Base-by-base conservation (phyloP, 53 echinoderm and acorn worm species). In the Crossaster papposus region DNA sequence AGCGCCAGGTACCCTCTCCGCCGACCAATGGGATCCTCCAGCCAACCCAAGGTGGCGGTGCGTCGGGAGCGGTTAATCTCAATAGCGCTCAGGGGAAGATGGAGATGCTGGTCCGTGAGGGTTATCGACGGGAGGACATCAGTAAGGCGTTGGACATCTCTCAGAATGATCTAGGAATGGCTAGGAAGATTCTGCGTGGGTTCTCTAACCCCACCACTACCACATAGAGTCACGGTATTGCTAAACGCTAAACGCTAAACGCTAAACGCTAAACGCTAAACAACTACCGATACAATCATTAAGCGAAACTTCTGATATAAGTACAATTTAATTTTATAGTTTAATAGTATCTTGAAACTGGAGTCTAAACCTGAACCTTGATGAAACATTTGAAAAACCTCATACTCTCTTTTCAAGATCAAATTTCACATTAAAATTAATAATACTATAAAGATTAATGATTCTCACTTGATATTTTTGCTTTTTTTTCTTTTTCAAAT, bases 61-160 rank as follows among this genome's bases (percentile, higher is more conserved):
- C 90, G 55, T 81, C 90, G n/a, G n/a, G n/a, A 51, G 32, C 70
- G 83, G 51, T 14, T 44, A 31, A 78, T 33, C 84, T 52, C 53
- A 87, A 52, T 79, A 91, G 89, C 52, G 78, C 79, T 65, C 86
- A 90, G 55, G 89, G 94, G 52, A 89, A 88, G 54, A 79, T 96
- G 14, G 80, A 89, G 18, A 79, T 81, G 26, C 85, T 98, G 86
- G 92, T 90, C 11, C 88, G 77, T 24, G 99, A 98, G 88, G 99
- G 99, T 24, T 98, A 89, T 76, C 78, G 89, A 12, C 81, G 81
- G 71, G 95, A 95, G 37, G 95, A 93, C 65, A 92, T 96, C 72
- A 38, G 92, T 37, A 93, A 94, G 73, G 99, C 99, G 2, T 63
- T 99, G 89, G 96, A 94, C 72, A 99, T 99, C 80, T 89, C 96